Evolutionary conservation across 2,797 vertebrate genomes (phyloP).

Genomic region (Poeciliopsis gracilis): DNA sequence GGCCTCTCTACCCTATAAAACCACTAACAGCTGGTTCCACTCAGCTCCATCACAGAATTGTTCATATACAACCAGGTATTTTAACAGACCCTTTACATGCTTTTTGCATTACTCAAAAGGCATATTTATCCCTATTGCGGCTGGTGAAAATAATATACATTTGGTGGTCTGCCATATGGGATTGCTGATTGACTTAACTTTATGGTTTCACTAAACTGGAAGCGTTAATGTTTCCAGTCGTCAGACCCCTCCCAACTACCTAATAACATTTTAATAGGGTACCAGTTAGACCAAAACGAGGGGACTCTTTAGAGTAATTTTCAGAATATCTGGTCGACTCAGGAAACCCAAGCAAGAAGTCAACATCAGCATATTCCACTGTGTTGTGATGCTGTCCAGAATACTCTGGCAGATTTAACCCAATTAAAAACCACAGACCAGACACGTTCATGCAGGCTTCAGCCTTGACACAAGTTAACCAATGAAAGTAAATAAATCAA

Average conservation of each 20-base stretch:
- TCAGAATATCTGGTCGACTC: conserved; percentile 55
- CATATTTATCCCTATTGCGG: conserved; percentile 45
- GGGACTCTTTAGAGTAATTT: conserved; percentile 57
- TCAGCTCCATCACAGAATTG: conserved; percentile 39
- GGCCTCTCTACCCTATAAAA: conserved; percentile 33
- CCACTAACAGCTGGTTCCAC: conserved; percentile 64
- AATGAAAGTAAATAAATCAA: conserved; percentile 72
- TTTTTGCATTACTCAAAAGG: conserved; percentile 50
- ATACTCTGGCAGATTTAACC: conserved; percentile 33
- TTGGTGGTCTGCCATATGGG: conserved; percentile 65
- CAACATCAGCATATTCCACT: conserved; percentile 42
- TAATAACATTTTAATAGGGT: conserved; percentile 79
- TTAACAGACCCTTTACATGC: conserved; percentile 27
- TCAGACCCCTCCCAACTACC: conserved; percentile 42
- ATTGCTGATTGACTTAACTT: conserved; percentile 65
- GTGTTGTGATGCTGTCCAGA: conserved; percentile 57
- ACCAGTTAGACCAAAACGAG: conserved; percentile 60
- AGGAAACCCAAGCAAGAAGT: conserved; percentile 66
- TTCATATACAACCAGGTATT: conserved; percentile 63
- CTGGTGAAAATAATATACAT: conserved; percentile 61
- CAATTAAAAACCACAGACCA: conserved; percentile 50
- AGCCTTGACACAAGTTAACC: conserved; percentile 45
- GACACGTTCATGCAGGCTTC: conserved; percentile 31
- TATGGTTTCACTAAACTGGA: conserved; percentile 63
- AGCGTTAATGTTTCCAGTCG: conserved; percentile 58